Percentiles rank a stretch among this genome's conserved stretches.
These are phyloP conservation scores for Dermolepida albohirtum DNA, from an alignment of 2,888 invertebrate species.

Conservation along the genomic window DNA sequence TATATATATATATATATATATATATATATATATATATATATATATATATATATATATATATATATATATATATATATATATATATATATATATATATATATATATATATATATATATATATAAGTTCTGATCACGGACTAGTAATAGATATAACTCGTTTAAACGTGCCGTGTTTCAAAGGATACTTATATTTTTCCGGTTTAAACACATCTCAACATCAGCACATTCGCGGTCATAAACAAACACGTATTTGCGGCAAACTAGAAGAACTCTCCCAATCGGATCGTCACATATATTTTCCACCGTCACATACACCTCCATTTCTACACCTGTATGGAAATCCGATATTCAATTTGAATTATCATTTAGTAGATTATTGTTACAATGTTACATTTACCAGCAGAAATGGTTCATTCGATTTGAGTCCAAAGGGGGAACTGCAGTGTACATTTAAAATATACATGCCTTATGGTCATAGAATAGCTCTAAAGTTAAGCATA, in stretches of 20 bases:
- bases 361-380: slow-evolving; percentile 78
- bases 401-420: slow-evolving; percentile 75
- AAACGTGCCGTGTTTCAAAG: slow-evolving; percentile 76
- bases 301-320: slow-evolving; percentile 65
- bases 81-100: too few relatives aligned
- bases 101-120: too few relatives aligned
- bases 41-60: too few relatives aligned
- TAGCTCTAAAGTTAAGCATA: slow-evolving; percentile 73
- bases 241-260: slow-evolving; percentile 74
- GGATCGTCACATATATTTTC: slow-evolving; percentile 73
- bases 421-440: slow-evolving; percentile 71
- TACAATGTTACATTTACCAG: slow-evolving; percentile 75
- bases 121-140: slow-evolving; percentile 67
- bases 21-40: too few relatives aligned
- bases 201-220: slow-evolving; percentile 59
- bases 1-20: too few relatives aligned
- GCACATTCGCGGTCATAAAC: slow-evolving; percentile 56
- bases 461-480: slow-evolving; percentile 77
- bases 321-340: slow-evolving; percentile 71
- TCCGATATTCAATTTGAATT: slow-evolving; percentile 76
- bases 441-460: slow-evolving; percentile 78
- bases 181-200: slow-evolving; percentile 71
- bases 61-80: too few relatives aligned
- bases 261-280: slow-evolving; percentile 73
- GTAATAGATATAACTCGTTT: slow-evolving; percentile 75